Conservation (phyloP, 2,888 invertebrate species). For the Microctonus aethiopoides region DNA sequence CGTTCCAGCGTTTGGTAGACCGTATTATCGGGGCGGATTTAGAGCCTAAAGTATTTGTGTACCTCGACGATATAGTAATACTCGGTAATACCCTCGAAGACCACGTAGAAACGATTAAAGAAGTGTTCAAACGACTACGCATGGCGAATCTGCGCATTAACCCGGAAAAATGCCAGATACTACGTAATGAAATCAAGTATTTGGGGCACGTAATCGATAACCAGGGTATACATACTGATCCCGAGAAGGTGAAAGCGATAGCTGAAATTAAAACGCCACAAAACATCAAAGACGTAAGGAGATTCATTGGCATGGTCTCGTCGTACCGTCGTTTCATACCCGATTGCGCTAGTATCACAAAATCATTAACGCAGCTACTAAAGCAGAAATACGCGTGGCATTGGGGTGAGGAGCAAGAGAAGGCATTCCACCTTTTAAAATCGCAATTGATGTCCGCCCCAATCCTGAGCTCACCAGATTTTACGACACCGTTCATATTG, state of each 20-base stretch:
- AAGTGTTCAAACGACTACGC: constrained; percentile 36
- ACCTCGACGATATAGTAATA: constrained; percentile 38
- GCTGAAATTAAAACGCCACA: constrained; percentile 38
- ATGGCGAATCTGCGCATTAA: constrained; percentile 44
- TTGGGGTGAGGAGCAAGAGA: constrained; percentile 36
- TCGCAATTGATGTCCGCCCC: constrained; percentile 32
- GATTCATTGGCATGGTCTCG: constrained; percentile 43
- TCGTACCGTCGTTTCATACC: constrained; percentile 44
- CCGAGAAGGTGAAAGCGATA: constrained; percentile 23
- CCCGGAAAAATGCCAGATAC: constrained; percentile 44
- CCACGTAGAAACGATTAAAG: constrained; percentile 38
- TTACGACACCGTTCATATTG: not conserved
- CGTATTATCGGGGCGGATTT: constrained; percentile 41
- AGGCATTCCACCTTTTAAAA: constrained; percentile 38
- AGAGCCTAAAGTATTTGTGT: constrained; percentile 29
- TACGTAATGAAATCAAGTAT: constrained; percentile 37
- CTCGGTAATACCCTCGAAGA: constrained; percentile 36
- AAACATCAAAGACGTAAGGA: constrained; percentile 32
- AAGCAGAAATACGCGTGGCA: constrained; percentile 37
- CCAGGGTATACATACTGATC: constrained; percentile 39
- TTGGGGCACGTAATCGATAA: constrained; percentile 47
- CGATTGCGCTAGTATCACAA: constrained; percentile 30
- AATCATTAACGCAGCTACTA: constrained; percentile 38
- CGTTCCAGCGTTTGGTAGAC: constrained; percentile 51
- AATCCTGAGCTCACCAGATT: constrained; percentile 35